Evolutionary conservation across 2,797 vertebrate genomes (phyloP), one percentile per base, ranked within the genome.

Genomic region (Petrocephalus sullivani): DNA sequence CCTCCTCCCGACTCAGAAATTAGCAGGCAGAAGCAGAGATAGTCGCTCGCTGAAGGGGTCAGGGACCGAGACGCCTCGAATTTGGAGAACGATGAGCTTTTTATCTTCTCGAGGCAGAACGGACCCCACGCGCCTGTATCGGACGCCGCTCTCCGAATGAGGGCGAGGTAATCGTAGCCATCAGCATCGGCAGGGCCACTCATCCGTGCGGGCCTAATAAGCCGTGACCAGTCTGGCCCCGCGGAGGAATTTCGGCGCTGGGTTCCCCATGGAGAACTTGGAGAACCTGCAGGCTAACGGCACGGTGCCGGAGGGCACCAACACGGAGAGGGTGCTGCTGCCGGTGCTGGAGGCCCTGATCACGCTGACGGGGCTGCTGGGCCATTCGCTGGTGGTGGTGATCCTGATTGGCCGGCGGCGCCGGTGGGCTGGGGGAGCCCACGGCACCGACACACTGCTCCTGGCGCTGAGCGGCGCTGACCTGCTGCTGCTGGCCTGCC

Each of bases 391-490:
- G 87, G 94, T 96, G 60, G 94, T 96, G 78, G 64, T 89, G 23
- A 92, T 95, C 49, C 93, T 96, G 23, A 91, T 90, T 0, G 88
- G 94, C 85, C 92, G 92, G 75, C 92, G 78, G 88, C 93, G 89
- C 87, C 78, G 75, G 33, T 58, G 89, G 1, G 84, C 56, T 0
- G 90, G 87, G 37, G 92, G 87, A 19, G 91, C 92, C 0, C 94
- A 95, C 10, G 92, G 95, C 5, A 96, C 96, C 0, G 95, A 96
- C 92, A 94, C 91, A 0, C 91, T 96, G 64, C 94, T 96, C 88
- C 91, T 96, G 91, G 94, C 91, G 7, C 92, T 97, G 86, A 96
- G 95, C 2, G 92, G 91, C 0, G 94, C 95, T 0, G 96, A 96
- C 92, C 90, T 96, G 71, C 91, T 96, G 87, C 89, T 95, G 83